Evolutionary conservation across 2,797 vertebrate species (phyloP).

Genomic region (Nasua narica): DNA sequence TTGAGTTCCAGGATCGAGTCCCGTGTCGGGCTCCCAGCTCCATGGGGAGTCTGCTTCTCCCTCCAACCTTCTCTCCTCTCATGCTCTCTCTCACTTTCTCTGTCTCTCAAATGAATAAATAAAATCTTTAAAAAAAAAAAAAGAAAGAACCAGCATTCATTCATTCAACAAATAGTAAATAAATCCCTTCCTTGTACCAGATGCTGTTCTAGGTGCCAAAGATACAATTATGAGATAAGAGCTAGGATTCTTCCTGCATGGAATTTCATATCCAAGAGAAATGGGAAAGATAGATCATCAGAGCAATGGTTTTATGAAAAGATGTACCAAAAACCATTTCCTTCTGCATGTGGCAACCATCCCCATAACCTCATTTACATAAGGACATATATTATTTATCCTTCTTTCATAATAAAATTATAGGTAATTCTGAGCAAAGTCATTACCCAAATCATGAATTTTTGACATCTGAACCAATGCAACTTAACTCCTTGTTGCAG

Average conservation of each 20-base stretch:
- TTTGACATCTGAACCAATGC: not conserved
- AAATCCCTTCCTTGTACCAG: not conserved
- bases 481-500: not conserved
- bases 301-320: not conserved
- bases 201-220: not conserved
- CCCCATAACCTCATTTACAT: not conserved
- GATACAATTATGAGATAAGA: not conserved
- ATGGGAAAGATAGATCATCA: not conserved
- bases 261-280: not conserved
- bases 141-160: not conserved
- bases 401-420: slow-evolving; percentile 5
- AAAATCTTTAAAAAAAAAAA: no score
- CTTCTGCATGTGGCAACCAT: not conserved
- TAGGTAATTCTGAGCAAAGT: not conserved
- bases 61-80: no score
- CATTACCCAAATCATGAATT: not conserved
- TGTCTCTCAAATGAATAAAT: no score
- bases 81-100: no score
- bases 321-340: not conserved
- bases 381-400: not conserved
- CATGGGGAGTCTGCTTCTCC: no score
- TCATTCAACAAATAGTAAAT: not conserved
- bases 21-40: no score
- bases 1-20: no score
- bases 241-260: not conserved